These are phyloP conservation scores for Caenorhabditis sp. DNA, from an alignment of 2,888 invertebrate species.

Conservation along the genomic window DNA sequence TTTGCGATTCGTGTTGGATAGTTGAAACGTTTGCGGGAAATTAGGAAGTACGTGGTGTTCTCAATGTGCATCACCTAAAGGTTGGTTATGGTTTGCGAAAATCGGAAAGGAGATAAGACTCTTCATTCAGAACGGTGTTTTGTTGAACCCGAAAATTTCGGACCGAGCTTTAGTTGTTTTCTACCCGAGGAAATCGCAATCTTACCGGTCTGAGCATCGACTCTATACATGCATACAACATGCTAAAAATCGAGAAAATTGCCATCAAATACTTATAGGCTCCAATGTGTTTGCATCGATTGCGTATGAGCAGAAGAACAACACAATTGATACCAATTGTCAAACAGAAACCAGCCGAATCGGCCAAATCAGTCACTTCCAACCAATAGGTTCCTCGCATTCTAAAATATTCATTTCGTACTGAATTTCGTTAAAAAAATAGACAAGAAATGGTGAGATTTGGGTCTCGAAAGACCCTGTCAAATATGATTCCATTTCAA, in stretches of 20 bases:
- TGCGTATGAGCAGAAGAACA: neutral
- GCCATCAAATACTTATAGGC: constrained; percentile 2
- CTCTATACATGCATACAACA: neutral
- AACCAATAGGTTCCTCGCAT: neutral
- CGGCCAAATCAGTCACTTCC: neutral
- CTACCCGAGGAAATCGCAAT: no score
- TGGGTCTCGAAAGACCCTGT: no score
- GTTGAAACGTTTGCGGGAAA: neutral
- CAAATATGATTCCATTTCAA: no score
- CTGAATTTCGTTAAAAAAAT: no score
- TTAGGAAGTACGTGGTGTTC: neutral
- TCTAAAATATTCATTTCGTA: no score
- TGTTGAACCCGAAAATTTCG: no score
- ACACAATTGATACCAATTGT: neutral
- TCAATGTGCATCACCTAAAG: neutral
- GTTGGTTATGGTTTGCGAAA: no score
- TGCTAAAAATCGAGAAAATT: neutral
- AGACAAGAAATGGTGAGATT: no score
- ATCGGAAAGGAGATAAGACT: no score
- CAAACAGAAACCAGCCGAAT: neutral
- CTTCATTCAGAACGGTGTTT: no score
- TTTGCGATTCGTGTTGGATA: neutral
- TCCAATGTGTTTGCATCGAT: neutral
- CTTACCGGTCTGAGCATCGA: neutral
- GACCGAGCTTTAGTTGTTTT: no score